These are phyloP conservation scores for Phanerotoma sp. DNA, from an alignment of 2,888 invertebrate genomes.

Conservation along the genomic window DNA sequence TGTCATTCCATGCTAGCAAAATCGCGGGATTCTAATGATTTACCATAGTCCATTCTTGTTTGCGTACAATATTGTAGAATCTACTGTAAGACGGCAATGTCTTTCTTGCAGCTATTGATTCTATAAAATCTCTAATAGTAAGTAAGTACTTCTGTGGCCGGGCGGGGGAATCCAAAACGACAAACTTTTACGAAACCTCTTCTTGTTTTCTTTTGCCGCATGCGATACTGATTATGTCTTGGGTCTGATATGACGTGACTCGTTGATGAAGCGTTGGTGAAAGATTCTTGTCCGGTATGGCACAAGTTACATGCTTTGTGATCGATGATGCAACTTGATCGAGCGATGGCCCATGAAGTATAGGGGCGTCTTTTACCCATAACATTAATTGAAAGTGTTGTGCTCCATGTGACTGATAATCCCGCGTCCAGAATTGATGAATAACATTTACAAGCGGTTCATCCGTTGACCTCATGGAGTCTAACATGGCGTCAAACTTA, in stretches of 20 bases:
- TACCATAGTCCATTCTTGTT: too few relatives aligned
- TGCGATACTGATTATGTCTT: conserved; percentile 19
- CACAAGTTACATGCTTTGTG: background rate
- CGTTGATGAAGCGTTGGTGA: conserved; percentile 28
- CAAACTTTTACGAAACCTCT: background rate
- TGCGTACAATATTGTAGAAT: too few relatives aligned
- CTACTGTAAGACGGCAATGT: too few relatives aligned
- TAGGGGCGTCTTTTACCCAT: conserved; percentile 37
- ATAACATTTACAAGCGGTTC: conserved; percentile 34
- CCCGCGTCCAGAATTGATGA: conserved; percentile 36
- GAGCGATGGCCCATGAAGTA: conserved; percentile 30
- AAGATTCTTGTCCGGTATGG: background rate
- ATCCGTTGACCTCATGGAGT: conserved; percentile 38
- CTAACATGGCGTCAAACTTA: conserved; percentile 41
- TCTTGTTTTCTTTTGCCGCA: conserved; percentile 10
- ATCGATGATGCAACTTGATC: conserved; percentile 38
- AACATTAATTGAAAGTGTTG: conserved; percentile 40
- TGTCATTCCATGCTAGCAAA: conserved; percentile 24
- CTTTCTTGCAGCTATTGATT: conserved; percentile 6
- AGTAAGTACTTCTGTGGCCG: conserved; percentile 3
- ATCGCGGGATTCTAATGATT: conserved; percentile 1
- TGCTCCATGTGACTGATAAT: conserved; percentile 38
- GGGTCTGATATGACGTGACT: conserved; percentile 31
- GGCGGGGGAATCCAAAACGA: conserved; percentile 18
- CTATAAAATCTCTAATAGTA: background rate